Evolutionary conservation across 2,797 vertebrate genomes (phyloP).

Genomic region (Caiman crocodilus): DNA sequence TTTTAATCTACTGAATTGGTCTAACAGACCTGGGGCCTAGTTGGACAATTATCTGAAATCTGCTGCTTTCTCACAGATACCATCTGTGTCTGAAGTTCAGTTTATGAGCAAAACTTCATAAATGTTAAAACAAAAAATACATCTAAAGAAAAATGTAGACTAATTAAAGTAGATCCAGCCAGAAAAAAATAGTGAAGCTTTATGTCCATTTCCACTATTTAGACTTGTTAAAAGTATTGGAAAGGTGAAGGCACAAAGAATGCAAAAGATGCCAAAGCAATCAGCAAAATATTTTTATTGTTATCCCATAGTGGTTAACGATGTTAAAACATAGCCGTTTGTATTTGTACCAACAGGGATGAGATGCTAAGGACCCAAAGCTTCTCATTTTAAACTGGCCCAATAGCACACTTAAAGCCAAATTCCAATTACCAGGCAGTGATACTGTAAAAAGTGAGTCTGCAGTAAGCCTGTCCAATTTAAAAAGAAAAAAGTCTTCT

Average conservation of each 20-base stretch:
- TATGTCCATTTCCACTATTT: not conserved
- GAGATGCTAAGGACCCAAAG: not conserved
- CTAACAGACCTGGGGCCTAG: not conserved
- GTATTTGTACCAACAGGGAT: not conserved
- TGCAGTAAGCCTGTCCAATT: not conserved
- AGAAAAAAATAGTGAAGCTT: not conserved
- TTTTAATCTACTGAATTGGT: not conserved
- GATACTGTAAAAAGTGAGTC: not conserved
- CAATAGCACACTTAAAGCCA: not conserved
- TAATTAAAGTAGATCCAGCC: not conserved
- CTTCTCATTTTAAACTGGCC: not conserved
- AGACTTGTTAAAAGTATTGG: not conserved
- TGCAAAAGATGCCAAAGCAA: not conserved
- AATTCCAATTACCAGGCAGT: not conserved
- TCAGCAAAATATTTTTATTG: not conserved
- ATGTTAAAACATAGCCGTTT: not conserved
- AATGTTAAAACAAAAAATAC: not conserved
- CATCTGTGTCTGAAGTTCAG: not conserved
- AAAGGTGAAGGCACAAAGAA: not conserved
- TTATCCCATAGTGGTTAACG: not conserved
- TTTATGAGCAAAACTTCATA: not conserved
- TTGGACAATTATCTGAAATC: not conserved
- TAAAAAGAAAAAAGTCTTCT: not conserved
- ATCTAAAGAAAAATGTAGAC: not conserved
- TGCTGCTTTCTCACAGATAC: not conserved